Evolutionary conservation across 2,888 invertebrate species (phyloP).

Genomic region (Chrysotoxum bicinctum): DNA sequence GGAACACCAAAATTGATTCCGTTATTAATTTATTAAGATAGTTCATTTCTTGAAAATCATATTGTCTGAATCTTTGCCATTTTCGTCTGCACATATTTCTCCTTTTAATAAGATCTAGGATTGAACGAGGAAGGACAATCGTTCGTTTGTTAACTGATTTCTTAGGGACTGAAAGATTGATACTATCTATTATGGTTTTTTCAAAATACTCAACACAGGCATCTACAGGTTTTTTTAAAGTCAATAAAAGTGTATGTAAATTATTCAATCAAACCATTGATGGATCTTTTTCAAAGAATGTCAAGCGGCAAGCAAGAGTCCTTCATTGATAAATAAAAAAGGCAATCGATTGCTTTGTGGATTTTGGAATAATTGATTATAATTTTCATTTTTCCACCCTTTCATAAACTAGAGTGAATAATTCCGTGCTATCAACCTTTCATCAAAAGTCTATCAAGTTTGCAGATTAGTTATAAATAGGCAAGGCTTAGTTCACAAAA

Average conservation of each 20-base stretch:
- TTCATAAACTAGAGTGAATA: conserved; percentile 29
- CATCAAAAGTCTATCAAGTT: conserved; percentile 69
- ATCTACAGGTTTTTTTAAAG: conserved; percentile 1
- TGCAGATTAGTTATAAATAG: conserved; percentile 17
- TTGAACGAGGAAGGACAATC: too few relatives aligned
- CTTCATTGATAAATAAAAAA: neutral
- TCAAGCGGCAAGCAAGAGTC: neutral
- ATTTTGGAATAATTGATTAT: conserved; percentile 70
- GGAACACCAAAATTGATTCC: too few relatives aligned
- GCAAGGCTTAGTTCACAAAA: conserved; percentile 4
- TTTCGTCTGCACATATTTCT: too few relatives aligned
- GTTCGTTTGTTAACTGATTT: too few relatives aligned
- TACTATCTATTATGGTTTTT: too few relatives aligned
- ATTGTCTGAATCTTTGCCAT: too few relatives aligned
- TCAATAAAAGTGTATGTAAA: conserved; percentile 39
- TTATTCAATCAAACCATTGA: conserved; percentile 36
- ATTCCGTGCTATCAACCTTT: conserved; percentile 46
- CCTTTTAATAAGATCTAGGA: too few relatives aligned
- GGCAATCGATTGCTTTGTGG: conserved; percentile 41
- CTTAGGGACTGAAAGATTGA: too few relatives aligned
- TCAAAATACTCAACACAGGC: too few relatives aligned
- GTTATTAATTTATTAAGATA: too few relatives aligned
- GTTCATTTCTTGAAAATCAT: too few relatives aligned
- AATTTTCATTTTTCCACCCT: conserved; percentile 66
- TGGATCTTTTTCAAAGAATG: neutral